Conservation (phyloP, 2,888 invertebrate genomes). For the Heteromyza rotundicornis region DNA sequence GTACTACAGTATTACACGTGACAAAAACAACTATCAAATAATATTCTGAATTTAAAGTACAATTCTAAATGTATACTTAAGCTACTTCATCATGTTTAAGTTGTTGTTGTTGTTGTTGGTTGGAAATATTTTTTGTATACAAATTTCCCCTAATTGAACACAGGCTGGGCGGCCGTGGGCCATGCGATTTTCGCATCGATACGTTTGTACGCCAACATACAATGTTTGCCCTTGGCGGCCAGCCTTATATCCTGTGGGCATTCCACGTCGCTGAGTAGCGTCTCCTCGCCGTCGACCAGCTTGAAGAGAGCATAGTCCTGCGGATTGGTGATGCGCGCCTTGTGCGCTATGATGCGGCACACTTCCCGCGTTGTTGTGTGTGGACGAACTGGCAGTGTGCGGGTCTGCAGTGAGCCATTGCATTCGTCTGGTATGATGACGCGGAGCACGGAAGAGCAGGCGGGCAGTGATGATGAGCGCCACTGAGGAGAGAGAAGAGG, state of each 20-base stretch:
- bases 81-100: no score
- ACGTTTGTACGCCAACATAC: conserved; percentile 92
- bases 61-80: no score
- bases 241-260: conserved; percentile 87
- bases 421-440: conserved; percentile 94
- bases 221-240: conserved; percentile 77
- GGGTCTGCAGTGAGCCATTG: conserved; percentile 88
- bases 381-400: conserved; percentile 90
- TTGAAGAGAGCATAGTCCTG: conserved; percentile 95
- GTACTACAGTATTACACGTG: no score
- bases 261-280: conserved; percentile 84
- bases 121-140: no score
- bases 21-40: no score
- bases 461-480: conserved; percentile 66
- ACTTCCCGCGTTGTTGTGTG: conserved; percentile 93
- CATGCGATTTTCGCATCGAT: conserved; percentile 97
- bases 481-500: conserved; percentile 51
- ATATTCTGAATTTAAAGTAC: no score
- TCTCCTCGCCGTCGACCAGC: conserved; percentile 90
- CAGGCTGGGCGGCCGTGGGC: conserved; percentile 68
- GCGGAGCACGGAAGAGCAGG: conserved; percentile 78
- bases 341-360: conserved; percentile 93
- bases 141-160: conserved; percentile 22
- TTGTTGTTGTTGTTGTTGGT: no score
- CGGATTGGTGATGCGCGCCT: conserved; percentile 93